Percentiles rank a stretch among this genome's conserved stretches.
Evolutionary conservation across 2,888 invertebrate genomes (phyloP).

Genomic region (Melikaiella ostensackeni): DNA sequence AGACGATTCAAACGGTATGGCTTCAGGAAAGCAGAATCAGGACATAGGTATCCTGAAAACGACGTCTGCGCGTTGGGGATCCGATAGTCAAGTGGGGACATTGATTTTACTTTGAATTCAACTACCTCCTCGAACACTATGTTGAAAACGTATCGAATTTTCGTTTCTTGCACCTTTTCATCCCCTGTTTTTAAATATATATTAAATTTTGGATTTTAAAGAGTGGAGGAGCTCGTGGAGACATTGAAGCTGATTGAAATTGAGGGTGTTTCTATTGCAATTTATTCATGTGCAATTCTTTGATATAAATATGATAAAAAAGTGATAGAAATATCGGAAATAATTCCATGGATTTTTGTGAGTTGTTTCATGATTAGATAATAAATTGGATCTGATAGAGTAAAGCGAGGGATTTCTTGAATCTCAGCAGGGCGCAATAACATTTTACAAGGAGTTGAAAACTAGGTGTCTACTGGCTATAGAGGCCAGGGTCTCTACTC

Average conservation of each 20-base stretch:
- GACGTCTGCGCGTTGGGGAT: constrained; percentile 17
- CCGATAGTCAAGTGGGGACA: constrained; percentile 1
- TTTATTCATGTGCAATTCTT: neutral
- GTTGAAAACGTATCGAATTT: constrained; percentile 31
- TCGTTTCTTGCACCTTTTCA: constrained; percentile 21
- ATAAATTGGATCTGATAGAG: neutral
- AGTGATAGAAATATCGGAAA: neutral
- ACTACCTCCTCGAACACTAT: constrained; percentile 6
- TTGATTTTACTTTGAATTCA: constrained; percentile 19
- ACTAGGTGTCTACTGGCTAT: neutral
- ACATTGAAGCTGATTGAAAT: constrained; percentile 1
- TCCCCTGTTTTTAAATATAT: constrained; percentile 35
- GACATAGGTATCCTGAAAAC: constrained; percentile 21
- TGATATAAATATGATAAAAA: neutral
- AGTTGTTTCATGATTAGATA: neutral
- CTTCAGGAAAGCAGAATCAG: constrained; percentile 61
- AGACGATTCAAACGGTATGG: constrained; percentile 63
- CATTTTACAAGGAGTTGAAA: neutral
- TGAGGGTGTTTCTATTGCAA: neutral
- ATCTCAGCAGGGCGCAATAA: neutral
- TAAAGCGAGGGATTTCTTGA: neutral
- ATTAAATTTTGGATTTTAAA: constrained; percentile 32
- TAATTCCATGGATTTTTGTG: neutral
- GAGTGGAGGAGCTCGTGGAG: neutral
- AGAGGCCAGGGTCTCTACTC: too few species aligned